phyloP scores from a whole-genome alignment of 2,888 invertebrate genomes.

The Auanema freiburgensis region DNA sequence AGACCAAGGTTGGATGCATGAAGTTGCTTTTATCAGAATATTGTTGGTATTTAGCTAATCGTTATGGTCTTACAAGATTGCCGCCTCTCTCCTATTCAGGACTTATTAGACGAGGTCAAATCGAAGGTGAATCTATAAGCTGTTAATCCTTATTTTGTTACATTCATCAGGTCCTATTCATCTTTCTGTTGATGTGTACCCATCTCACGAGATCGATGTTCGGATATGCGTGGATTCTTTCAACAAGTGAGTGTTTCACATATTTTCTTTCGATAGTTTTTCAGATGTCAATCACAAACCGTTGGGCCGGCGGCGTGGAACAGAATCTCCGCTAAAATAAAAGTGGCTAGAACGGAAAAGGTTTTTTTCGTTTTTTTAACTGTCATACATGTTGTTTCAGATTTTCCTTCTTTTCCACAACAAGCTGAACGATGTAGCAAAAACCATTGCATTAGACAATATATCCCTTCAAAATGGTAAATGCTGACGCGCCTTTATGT shows the following conservation, averaged over 20 bases:
- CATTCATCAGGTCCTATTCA: conserved; percentile 31
- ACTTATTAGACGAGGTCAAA: conserved; percentile 24
- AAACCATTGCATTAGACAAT: conserved; percentile 50
- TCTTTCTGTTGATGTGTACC: conserved; percentile 47
- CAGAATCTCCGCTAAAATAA: conserved; percentile 46
- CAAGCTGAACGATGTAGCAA: conserved; percentile 21
- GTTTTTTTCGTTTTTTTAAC: conserved; percentile 9
- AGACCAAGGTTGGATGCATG: conserved; percentile 30
- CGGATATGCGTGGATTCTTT: conserved; percentile 47
- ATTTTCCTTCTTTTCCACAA: conserved; percentile 50
- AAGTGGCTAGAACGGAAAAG: conserved; percentile 43
- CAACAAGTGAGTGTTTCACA: conserved; percentile 24
- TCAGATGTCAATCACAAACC: conserved; percentile 36
- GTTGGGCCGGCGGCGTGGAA: conserved; percentile 44
- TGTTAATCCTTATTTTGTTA: conserved; percentile 12
- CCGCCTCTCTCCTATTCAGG: conserved; percentile 42
- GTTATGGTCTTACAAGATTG: conserved; percentile 46
- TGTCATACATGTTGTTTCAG: conserved; percentile 21
- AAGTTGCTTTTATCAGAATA: neutral
- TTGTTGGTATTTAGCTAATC: conserved; percentile 32
- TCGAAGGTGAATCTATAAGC: conserved; percentile 12
- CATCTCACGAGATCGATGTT: conserved; percentile 46
- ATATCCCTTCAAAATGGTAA: conserved; percentile 25
- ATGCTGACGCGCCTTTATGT: neutral
- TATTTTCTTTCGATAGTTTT: conserved; percentile 9